Base-by-base conservation (phyloP, 2,797 vertebrate genomes). In the Urophycis tenuis region DNA sequence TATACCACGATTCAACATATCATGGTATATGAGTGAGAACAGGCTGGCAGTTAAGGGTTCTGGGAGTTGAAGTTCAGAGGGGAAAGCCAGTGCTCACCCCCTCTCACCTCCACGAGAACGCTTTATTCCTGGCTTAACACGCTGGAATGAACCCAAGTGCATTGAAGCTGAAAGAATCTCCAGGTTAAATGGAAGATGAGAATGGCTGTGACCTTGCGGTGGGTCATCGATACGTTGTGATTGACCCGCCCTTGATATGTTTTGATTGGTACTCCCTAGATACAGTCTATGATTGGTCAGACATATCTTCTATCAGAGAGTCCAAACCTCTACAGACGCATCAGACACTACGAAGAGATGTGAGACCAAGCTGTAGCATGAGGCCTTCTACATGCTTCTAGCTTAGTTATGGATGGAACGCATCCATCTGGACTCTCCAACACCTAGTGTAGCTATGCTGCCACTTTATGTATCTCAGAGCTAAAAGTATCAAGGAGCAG, bases 151-250 rank as follows among this genome's bases (percentile, higher is more conserved):
- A 77, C 79, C 78, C 81, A 83, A 74, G 77, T 79, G 74, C 12
- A 10, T 34, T 80, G 75, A 78, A 79, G 82, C 77, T 86, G 82
- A 85, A 84, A 85, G 32, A 39, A 85, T 76, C 78, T 81, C 74
- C 79, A 78, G 70, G 77, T 86, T 80, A 80, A 88, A 87, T 87
- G 84, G 83, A 84, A 82, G 41, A 82, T 77, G 39, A 78, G 33
- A 36, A 80, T 75, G 71, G 72, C 75, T 75, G 84, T 87, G 81
- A 85, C 85, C 84, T 84, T 86, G 86, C 80, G 78, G 74, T 67
- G 33, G 72, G 53, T 81, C 69, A 3, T 25, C 19, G 19, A 60
- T 60, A 60, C 8, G 53, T 25, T 60, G n/a, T 60, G 53, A 60
- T 60, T 60, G 22, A n/a, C 25, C 22, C 53, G n/a, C 53, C 19